Percentiles rank a stretch among this genome's conserved stretches.
These are phyloP conservation scores for Latrodectus hesperus DNA, from an alignment of 2,888 invertebrate species.

Conservation along the genomic window DNA sequence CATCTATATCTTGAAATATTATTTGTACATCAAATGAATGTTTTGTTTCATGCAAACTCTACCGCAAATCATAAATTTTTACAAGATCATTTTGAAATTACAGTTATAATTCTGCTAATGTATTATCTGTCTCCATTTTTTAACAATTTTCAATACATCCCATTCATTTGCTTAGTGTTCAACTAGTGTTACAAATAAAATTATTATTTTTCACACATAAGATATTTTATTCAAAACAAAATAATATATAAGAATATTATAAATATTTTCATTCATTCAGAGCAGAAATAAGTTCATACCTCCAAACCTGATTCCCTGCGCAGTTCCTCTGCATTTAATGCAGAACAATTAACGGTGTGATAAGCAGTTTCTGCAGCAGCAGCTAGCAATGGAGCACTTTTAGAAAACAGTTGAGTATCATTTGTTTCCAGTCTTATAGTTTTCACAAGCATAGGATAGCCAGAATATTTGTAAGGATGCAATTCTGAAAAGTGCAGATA, in stretches of 20 bases:
- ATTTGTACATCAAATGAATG: no score
- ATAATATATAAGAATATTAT: no score
- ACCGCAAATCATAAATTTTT: no score
- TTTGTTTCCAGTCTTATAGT: slow-evolving; percentile 95
- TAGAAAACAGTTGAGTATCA: slow-evolving; percentile 93
- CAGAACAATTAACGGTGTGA: slow-evolving; percentile 96
- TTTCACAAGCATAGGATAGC: slow-evolving; percentile 96
- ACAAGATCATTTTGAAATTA: no score
- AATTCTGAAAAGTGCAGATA: slow-evolving; percentile 79
- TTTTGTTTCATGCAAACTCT: no score
- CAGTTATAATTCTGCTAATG: no score
- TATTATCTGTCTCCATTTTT: no score
- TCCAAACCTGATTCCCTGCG: slow-evolving; percentile 94
- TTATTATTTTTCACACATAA: background rate
- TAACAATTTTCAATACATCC: no score
- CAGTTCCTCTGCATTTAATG: slow-evolving; percentile 97
- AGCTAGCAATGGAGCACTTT: slow-evolving; percentile 84
- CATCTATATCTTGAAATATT: no score
- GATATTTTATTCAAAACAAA: no score
- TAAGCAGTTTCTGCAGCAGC: slow-evolving; percentile 96
- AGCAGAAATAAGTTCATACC: slow-evolving; percentile 75
- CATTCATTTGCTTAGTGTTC: background rate
- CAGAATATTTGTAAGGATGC: slow-evolving; percentile 98
- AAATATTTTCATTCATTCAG: background rate
- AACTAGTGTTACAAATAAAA: background rate